These are phyloP conservation scores for Plebejus anna DNA, from an alignment of 2,888 invertebrate species.

Conservation along the genomic window DNA sequence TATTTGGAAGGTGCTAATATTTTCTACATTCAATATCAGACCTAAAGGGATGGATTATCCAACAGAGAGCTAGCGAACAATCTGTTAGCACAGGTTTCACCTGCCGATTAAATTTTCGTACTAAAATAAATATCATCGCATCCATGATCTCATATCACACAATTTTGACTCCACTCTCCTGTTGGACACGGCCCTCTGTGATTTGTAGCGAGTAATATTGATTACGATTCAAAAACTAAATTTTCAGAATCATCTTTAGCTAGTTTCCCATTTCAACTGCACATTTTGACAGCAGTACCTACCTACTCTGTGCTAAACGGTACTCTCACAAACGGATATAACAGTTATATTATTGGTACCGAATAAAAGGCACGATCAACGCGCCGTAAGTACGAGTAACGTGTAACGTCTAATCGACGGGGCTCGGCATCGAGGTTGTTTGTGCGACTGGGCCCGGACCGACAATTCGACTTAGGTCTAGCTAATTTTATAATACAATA, in stretches of 20 bases:
- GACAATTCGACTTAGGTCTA: conserved; percentile 4
- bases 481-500: conserved; percentile 16
- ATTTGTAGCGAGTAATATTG: neutral
- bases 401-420: conserved; percentile 23
- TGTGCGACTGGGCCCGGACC: neutral
- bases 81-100: conserved; percentile 32
- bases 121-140: conserved; percentile 28
- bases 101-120: neutral
- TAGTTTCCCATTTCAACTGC: neutral
- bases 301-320: neutral
- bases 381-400: conserved; percentile 27
- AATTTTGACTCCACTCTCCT: neutral
- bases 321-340: neutral
- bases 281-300: neutral
- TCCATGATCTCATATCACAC: neutral
- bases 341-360: conserved; percentile 1
- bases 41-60: conserved; percentile 9
- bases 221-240: neutral
- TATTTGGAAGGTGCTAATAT: conserved; percentile 5
- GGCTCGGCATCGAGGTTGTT: neutral
- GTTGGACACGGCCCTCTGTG: conserved; percentile 9
- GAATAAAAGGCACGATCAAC: conserved; percentile 20
- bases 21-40: neutral
- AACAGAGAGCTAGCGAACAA: conserved; percentile 34
- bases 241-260: neutral